Conservation (phyloP, 2,888 invertebrate species). For the Clistopyga incitator region DNA sequence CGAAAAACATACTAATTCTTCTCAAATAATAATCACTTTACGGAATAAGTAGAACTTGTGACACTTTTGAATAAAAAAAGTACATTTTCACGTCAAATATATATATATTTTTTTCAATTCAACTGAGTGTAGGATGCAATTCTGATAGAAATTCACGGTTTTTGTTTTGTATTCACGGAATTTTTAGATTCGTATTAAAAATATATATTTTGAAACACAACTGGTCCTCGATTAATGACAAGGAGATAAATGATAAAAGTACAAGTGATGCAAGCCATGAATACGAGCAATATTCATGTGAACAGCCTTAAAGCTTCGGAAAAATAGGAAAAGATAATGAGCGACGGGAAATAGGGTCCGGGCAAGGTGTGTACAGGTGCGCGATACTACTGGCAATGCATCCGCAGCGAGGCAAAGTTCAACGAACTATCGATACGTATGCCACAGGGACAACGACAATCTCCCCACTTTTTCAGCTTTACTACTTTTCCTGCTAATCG, state of each 20-base stretch:
- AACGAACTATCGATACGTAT: slow-evolving; percentile 60
- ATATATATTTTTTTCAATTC: too few relatives aligned
- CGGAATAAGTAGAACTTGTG: too few relatives aligned
- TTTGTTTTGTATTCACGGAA: too few relatives aligned
- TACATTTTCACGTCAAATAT: too few relatives aligned
- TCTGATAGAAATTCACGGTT: too few relatives aligned
- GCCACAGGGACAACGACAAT: slow-evolving; percentile 24
- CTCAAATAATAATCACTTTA: too few relatives aligned
- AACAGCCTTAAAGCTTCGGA: background rate
- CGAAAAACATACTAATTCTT: too few relatives aligned
- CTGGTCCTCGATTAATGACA: too few relatives aligned
- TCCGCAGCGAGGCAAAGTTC: slow-evolving; percentile 47
- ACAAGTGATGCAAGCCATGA: background rate
- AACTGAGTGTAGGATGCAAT: too few relatives aligned
- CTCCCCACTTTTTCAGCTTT: slow-evolving; percentile 17
- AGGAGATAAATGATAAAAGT: background rate
- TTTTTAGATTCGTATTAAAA: too few relatives aligned
- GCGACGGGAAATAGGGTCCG: slow-evolving; percentile 10
- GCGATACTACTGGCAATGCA: slow-evolving; percentile 50
- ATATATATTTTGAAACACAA: too few relatives aligned
- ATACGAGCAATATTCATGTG: background rate
- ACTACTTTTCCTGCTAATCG: slow-evolving; percentile 43
- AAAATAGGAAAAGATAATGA: slow-evolving; percentile 36
- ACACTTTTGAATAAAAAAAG: too few relatives aligned
- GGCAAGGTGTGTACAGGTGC: slow-evolving; percentile 48